These are phyloP conservation scores for Pseudochromis fuscus DNA, from an alignment of 2,797 vertebrate species.

Conservation along the genomic window DNA sequence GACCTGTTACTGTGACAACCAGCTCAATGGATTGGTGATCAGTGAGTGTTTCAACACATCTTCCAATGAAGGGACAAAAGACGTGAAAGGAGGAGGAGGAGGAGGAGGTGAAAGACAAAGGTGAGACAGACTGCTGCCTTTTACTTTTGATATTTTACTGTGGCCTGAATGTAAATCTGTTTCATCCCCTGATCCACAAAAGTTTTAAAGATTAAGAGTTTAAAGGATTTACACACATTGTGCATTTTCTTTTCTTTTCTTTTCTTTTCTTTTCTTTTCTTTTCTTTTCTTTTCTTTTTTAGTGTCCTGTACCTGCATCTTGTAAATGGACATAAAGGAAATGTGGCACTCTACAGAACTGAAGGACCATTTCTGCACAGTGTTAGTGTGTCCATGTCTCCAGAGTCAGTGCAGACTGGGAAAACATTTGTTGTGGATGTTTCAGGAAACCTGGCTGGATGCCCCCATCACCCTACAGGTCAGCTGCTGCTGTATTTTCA, in stretches of 20 bases:
- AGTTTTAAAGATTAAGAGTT: neutral
- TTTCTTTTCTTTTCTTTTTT: conserved; percentile 9
- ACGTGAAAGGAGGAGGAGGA: conserved; percentile 14
- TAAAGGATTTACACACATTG: too few relatives aligned
- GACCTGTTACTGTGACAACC: conserved; percentile 72
- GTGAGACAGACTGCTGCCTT: conserved; percentile 54
- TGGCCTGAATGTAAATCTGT: neutral
- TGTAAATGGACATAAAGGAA: conserved; percentile 45
- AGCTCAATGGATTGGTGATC: conserved; percentile 36
- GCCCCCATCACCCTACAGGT: conserved; percentile 69
- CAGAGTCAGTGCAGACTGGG: conserved; percentile 57
- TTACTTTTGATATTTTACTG: neutral
- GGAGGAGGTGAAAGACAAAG: conserved; percentile 47
- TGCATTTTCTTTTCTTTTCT: conserved; percentile 2
- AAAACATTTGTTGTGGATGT: conserved; percentile 62
- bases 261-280: conserved; percentile 4
- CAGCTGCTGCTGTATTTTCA: conserved; percentile 39
- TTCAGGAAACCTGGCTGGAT: conserved; percentile 69
- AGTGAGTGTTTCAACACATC: conserved; percentile 55
- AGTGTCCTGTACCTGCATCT: conserved; percentile 49
- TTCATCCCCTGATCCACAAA: neutral
- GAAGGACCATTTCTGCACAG: conserved; percentile 70
- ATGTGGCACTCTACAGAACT: conserved; percentile 64
- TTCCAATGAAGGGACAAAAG: conserved; percentile 18
- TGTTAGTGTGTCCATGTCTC: conserved; percentile 50